Evolutionary conservation across 2,797 vertebrate genomes (phyloP), one percentile per base, ranked within the genome.

Genomic region (Apodemus agrarius): DNA sequence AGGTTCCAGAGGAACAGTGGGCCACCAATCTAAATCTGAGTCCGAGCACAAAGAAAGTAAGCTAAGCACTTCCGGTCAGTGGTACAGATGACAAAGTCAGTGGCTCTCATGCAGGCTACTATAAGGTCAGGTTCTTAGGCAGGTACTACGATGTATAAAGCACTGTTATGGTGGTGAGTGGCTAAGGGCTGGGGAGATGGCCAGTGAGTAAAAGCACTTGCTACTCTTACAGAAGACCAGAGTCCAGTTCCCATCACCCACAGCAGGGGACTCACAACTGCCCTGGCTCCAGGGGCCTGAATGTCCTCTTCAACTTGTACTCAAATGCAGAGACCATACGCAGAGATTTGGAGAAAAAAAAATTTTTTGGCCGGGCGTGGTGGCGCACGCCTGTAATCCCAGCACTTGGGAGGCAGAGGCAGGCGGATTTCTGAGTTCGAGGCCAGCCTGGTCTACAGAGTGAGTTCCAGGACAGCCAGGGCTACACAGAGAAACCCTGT

Each of bases 81-180:
- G 63, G 49, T 13, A 10, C 37, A 54, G 12, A 54, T 16, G 8
- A 40, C 40, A 37, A 74, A 57, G 46, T 87, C 1, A 37, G 69
- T 37, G 49, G 9, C 1, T 57, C 22, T 88, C 69, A 31, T 21
- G 16, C 19, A 6, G n/a, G 69, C 76, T 65, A 49, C 52, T 63
- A 24, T 43, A 46, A 88, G 72, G 46, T 96, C 93, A 89, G 46
- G 29, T 52, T 83, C 54, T 40, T 69, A 89, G 21, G 90, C 78
- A 93, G 21, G 46, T 49, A 29, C 26, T 72, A 46, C 26, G 13
- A 63, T 57, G 46, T 72, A 17, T 93, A 91, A 81, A 9, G 72
- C 21, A 86, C 14, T 49, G 24, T 40, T 29, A 7, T 16, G 34
- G n/a, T 17, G 6, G 13, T 2, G 12, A 34, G 24, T 14, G 0